These are phyloP conservation scores for Pandemis heparana DNA, from an alignment of 2,888 invertebrate genomes.

Conservation along the genomic window DNA sequence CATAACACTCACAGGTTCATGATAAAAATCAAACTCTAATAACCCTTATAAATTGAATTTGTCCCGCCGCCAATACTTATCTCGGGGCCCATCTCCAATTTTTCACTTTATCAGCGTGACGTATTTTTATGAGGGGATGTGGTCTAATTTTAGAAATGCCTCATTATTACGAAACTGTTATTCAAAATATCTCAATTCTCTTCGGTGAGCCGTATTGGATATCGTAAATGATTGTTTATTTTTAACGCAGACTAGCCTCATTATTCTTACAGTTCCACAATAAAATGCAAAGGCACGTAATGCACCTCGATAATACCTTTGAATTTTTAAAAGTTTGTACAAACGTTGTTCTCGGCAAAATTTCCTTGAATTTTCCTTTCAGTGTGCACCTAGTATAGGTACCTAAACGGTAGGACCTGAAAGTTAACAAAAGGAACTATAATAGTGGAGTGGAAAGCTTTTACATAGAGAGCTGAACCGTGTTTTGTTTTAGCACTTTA, in stretches of 20 bases:
- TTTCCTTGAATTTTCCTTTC: slow-evolving; percentile 8
- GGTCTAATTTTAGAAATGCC: slow-evolving; percentile 19
- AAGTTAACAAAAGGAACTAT: slow-evolving; percentile 34
- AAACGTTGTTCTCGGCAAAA: slow-evolving; percentile 11
- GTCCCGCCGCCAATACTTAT: slow-evolving; percentile 37
- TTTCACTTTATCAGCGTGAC: slow-evolving; percentile 18
- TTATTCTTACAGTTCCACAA: neutral
- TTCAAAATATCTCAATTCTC: neutral
- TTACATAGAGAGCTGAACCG: slow-evolving; percentile 17
- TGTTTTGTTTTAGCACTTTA: slow-evolving; percentile 38
- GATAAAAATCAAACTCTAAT: slow-evolving; percentile 34
- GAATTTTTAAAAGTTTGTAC: neutral
- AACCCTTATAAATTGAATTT: slow-evolving; percentile 32
- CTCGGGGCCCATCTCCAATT: slow-evolving; percentile 30
- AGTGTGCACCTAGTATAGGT: slow-evolving; percentile 7
- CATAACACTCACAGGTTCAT: slow-evolving; percentile 15
- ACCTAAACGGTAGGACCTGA: slow-evolving; percentile 16
- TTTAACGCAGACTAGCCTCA: neutral
- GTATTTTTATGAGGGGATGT: slow-evolving; percentile 16
- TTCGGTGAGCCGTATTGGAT: neutral
- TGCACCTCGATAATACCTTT: neutral
- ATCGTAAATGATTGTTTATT: slow-evolving; percentile 1
- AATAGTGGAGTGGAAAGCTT: slow-evolving; percentile 31
- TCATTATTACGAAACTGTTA: neutral
- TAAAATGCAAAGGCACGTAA: neutral